phyloP scores from a whole-genome alignment of 2,888 invertebrate species.

The Iselma pallidipennis region DNA sequence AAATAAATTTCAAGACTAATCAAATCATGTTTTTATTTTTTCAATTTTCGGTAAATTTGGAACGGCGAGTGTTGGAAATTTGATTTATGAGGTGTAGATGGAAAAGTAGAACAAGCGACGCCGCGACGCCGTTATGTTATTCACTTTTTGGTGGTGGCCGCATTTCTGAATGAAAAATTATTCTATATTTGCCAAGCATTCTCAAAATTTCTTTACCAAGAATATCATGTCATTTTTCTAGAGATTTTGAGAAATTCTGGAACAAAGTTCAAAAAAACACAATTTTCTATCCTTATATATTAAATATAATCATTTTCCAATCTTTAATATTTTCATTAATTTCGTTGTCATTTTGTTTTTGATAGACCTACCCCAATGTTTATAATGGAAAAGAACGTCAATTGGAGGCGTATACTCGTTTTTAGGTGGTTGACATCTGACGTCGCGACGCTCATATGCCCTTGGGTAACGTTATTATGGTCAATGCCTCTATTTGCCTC shows the following conservation, averaged over 20 bases:
- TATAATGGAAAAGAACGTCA: constrained; percentile 17
- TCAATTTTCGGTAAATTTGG: too few species aligned
- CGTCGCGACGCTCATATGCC: constrained; percentile 45
- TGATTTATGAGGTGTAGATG: not conserved
- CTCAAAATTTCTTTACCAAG: too few species aligned
- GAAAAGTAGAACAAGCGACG: constrained; percentile 2
- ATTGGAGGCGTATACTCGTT: constrained; percentile 17
- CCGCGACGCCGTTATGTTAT: constrained; percentile 1
- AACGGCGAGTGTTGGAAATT: not conserved
- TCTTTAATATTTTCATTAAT: not conserved
- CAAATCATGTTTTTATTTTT: too few species aligned
- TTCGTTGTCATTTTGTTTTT: not conserved
- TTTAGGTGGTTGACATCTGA: constrained; percentile 47
- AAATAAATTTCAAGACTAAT: too few species aligned
- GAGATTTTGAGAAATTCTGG: too few species aligned
- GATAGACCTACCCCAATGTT: constrained; percentile 19
- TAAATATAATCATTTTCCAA: too few species aligned
- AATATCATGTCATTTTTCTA: too few species aligned
- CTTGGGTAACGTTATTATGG: constrained; percentile 45
- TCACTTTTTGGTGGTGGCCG: not conserved
- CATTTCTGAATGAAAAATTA: not conserved
- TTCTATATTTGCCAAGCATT: not conserved
- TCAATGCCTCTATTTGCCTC: constrained; percentile 37
- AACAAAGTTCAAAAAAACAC: too few species aligned
- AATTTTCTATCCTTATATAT: too few species aligned